Base-by-base conservation (phyloP, 2,113 vertebrate genomes). In the Crypturellus undulatus region DNA sequence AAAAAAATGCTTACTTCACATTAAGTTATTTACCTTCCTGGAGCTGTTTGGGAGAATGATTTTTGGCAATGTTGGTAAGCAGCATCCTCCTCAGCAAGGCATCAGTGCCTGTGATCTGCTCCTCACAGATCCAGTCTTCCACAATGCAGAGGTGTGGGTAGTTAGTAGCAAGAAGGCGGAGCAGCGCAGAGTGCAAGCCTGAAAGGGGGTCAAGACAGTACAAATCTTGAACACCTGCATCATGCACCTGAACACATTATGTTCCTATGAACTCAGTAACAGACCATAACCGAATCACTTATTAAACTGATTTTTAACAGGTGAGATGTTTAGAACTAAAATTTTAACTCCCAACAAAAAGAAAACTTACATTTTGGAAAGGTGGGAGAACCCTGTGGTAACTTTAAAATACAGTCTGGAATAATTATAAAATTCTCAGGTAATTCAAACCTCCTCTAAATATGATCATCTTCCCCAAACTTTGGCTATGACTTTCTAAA, bases 51-150 rank as follows among this genome's bases (percentile, higher is more conserved):
- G 98, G 98, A 65, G 99, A 99, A 96, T 99, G 99, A 95, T 97
- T 98, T 97, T 99, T 99, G 22, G 98, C 98, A 68, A 97, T 98
- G 87, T 96, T 98, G 56, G 98, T 99, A 62, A 99, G 98, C 42
- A 99, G 98, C 98, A 99, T 99, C 96, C 98, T 98, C 87, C 99
- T 98, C 88, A 99, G 97, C 38, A 99, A 97, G 36, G 98, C 98
- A 32, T 99, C 98, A 0, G 99, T 99, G 58, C 99, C 99, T 0
- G 99, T 99, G 97, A 99, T 99, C 96, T 99, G 99, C 84, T 99
- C 99, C 95, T 99, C 99, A 78, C 99, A 99, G 78, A 99, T 99
- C 99, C 99, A 99, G 91, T 99, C 99, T 30, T 99, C 99, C 98
- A 99, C 99, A 4, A 99, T 98, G 97, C 99, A 99, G 8, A 99